Conservation (phyloP, 2,888 invertebrate species). For the Rhogogaster chlorosoma region DNA sequence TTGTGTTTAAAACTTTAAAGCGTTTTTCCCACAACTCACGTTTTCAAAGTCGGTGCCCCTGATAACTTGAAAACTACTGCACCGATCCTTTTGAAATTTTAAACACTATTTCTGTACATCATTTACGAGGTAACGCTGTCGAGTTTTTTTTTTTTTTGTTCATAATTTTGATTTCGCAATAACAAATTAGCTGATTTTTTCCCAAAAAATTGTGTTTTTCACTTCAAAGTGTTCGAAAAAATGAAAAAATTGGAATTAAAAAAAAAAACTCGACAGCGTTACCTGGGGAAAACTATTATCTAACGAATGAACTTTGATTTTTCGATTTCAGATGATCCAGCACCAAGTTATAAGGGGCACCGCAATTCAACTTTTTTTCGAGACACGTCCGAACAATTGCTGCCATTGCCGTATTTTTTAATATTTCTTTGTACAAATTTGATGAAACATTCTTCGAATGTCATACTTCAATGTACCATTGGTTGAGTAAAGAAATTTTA, state of each 20-base stretch:
- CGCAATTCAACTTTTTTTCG: constrained; percentile 56
- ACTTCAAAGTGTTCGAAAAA: constrained; percentile 55
- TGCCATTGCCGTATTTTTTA: constrained; percentile 56
- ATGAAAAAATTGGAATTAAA: no score
- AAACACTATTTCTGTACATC: constrained; percentile 56
- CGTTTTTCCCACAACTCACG: constrained; percentile 45
- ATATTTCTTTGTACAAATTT: no score
- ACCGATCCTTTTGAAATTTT: constrained; percentile 57
- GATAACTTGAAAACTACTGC: constrained; percentile 53
- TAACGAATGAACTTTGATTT: no score
- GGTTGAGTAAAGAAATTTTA: no score
- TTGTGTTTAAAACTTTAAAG: constrained; percentile 53
- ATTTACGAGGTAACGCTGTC: constrained; percentile 57
- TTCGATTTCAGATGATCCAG: no score
- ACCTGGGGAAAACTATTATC: no score
- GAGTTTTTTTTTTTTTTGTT: constrained; percentile 56
- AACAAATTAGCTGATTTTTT: constrained; percentile 59
- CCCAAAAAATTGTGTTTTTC: constrained; percentile 57
- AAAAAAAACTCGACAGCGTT: no score
- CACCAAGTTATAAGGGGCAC: constrained; percentile 57
- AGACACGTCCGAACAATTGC: constrained; percentile 56
- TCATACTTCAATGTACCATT: no score
- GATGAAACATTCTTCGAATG: no score
- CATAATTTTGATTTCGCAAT: constrained; percentile 57
- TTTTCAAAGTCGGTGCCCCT: constrained; percentile 52